Percentiles rank a stretch among this genome's conserved stretches.
phyloP scores from a whole-genome alignment of 2,797 vertebrate genomes.

The Carcharodon carcharias region DNA sequence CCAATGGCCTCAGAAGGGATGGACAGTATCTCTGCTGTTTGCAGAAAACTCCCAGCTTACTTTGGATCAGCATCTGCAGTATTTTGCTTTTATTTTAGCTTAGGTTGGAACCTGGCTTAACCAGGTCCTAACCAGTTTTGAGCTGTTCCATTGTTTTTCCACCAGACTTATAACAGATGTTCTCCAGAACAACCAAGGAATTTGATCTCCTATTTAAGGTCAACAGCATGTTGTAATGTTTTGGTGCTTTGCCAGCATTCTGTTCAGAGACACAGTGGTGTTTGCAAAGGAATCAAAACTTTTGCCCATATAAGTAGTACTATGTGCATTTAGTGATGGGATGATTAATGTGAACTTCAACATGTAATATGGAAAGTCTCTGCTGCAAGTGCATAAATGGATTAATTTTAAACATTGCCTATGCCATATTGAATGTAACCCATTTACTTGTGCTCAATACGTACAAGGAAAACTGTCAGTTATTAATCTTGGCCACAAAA shows the following conservation, averaged over 20 bases:
- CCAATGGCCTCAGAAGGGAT: background rate
- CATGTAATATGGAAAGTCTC: background rate
- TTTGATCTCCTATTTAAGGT: background rate
- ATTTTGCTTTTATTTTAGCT: background rate
- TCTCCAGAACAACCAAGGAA: background rate
- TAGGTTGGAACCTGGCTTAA: background rate
- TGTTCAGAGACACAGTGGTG: background rate
- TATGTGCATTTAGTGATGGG: background rate
- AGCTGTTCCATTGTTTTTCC: background rate
- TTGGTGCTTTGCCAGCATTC: background rate
- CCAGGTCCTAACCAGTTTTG: background rate
- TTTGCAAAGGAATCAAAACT: background rate
- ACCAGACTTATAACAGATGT: background rate
- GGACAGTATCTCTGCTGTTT: background rate
- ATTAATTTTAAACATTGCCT: background rate
- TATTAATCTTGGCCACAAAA: background rate
- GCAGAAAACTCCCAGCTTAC: background rate
- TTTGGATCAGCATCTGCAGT: too few species aligned
- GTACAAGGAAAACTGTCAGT: background rate
- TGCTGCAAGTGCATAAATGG: too few species aligned
- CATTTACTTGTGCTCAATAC: background rate
- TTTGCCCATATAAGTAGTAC: constrained; percentile 13
- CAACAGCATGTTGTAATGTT: background rate
- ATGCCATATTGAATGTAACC: background rate
- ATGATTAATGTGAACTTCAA: background rate